Base-by-base conservation (phyloP, 2,888 invertebrate species). In the Melikaiella ostensackeni region DNA sequence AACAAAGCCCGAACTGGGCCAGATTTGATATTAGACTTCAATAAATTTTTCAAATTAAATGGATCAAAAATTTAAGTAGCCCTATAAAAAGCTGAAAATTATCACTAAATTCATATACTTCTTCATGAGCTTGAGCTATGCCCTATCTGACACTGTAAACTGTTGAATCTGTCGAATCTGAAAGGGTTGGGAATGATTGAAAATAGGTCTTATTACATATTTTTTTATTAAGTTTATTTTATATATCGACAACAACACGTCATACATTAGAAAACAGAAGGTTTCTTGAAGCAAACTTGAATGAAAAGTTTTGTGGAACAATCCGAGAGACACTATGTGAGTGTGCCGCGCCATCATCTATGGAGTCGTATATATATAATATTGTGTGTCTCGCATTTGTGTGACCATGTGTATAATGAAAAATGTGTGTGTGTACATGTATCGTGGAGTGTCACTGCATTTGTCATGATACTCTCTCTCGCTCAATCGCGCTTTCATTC, bases 231-330 rank as follows among this genome's bases (percentile, higher is more conserved):
- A 91, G 91, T 91, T 91, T 91, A 91, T 91, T 91, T 91, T 91
- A 91, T 91, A 91, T 91, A 91, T 91, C 91, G 91, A 91, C 91
- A 91, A 91, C 91, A 91, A 91, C 91, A 91, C 91, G 91, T 91
- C 91, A 91, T 91, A 91, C 91, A 91, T 91, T 91, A 91, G 91
- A 91, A 91, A 91, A 91, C 91, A 91, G 91, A 91, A 91, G 90
- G 91, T 91, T 91, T 91, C 91, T 91, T 91, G 91, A 91, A 91
- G 91, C 91, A 91, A 91, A 91, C 91, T 91, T 90, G 91, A 91
- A 91, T 91, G 91, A 91, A 91, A 91, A 91, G 91, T 91, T 90
- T 91, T 90, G 90, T 91, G 91, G 91, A 91, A 91, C 91, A 91
- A 91, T 91, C 90, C 91, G 91, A 91, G 91, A 91, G 91, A 91